phyloP scores from a whole-genome alignment of 2,797 vertebrate genomes.

The Cuculus canorus region DNA sequence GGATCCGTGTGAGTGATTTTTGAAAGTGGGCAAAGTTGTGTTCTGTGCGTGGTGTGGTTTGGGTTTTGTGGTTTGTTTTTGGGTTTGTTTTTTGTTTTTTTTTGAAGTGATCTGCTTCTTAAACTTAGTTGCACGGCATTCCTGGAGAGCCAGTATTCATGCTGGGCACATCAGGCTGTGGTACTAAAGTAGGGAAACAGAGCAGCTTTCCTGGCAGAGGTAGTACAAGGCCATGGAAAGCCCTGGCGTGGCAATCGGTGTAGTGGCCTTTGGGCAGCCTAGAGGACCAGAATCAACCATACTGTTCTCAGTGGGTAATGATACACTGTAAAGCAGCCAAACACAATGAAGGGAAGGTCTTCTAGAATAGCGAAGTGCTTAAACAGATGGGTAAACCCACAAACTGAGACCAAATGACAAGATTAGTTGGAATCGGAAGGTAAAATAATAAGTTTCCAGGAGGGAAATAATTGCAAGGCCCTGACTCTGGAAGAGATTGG shows the following conservation, averaged over 20 bases:
- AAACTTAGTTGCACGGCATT: neutral
- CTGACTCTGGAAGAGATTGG: neutral
- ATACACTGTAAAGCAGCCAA: neutral
- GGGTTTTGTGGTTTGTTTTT: too few species aligned
- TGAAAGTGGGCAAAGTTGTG: neutral
- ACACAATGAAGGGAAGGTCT: neutral
- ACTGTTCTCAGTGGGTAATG: neutral
- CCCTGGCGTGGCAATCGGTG: neutral
- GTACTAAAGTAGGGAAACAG: neutral
- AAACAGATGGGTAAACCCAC: neutral
- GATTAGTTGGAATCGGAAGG: neutral
- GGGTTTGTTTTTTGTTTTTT: neutral
- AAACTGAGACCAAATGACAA: neutral
- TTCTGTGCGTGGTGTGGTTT: neutral
- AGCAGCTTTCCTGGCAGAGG: neutral
- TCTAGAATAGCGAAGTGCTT: neutral
- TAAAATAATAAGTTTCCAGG: neutral
- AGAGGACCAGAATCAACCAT: neutral
- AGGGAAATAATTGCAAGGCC: neutral
- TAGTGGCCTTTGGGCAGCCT: neutral
- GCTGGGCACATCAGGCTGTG: neutral
- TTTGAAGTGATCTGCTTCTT: neutral
- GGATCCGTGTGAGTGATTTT: neutral
- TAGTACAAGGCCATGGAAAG: neutral
- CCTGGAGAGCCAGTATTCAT: neutral